Base-by-base conservation (phyloP, 2,113 vertebrate genomes). In the Cyphomyrus discorhynchus region DNA sequence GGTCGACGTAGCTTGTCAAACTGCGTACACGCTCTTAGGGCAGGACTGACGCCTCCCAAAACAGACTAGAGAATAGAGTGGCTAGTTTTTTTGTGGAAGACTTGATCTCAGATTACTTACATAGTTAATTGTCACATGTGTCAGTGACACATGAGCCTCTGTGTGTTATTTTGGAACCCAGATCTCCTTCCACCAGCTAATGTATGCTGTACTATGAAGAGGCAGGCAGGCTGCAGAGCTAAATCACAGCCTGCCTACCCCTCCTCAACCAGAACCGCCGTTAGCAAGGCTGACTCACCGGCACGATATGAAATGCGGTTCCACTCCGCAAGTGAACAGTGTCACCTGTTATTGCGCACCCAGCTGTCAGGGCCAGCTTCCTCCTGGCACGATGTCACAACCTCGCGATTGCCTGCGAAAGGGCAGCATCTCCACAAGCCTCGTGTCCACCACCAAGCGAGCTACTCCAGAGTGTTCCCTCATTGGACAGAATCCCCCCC, bases 201-300 rank as follows among this genome's bases (percentile, higher is more conserved):
- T 80, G 74, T 42, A 80, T 80, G 35, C 31, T 39, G 35, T 5
- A 42, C 31, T 80, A 42, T 80, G 15, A 80, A 80, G 31, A 80
- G 15, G 35, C 39, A 8, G 74, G 6, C 5, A 42, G 74, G 31
- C 74, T 80, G 15, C 13, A 39, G 35, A 80, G n/a, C 62, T 13
- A 70, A 11, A 70, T 70, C 62, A 70, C 15, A 31, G 35, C 35
- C 31, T 77, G 15, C 10, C 13, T 77, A 13, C 70, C 70, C 35
- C 74, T 46, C 82, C 82, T n/a, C 10, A 13, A 10, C 19, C 6
- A 84, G 82, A 47, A 21, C 82, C 2, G 45, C 45, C 82, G 24
- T 84, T 84, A 84, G 82, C 45, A 11, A 84, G 45, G 42, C 82
- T 84, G 82, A 84, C 82, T 84, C 82, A 84, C 45, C 19, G 45